Percentiles rank a stretch among this genome's conserved stretches.
These are phyloP conservation scores for Calvadosia cruxmelitensis DNA, from an alignment of 30 jellyfish, hydroid and myxozoan species.

Conservation along the genomic window DNA sequence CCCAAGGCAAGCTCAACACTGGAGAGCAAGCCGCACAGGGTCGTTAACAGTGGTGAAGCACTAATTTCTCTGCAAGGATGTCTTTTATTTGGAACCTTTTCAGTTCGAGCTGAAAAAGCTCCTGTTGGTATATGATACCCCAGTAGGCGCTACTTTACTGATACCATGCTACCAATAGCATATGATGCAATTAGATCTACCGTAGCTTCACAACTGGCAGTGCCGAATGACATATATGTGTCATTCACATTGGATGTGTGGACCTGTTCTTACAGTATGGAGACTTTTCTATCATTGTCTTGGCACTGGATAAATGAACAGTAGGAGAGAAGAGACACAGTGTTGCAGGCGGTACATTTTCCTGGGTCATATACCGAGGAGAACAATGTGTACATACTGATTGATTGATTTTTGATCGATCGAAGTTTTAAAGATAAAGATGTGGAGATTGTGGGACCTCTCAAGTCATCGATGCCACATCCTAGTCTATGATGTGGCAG, in stretches of 20 bases:
- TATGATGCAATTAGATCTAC: too few relatives aligned
- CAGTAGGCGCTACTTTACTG: not conserved
- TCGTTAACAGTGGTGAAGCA: too few relatives aligned
- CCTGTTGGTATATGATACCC: not conserved
- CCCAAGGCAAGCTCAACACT: too few relatives aligned
- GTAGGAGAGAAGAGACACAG: not conserved
- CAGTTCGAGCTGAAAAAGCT: too few relatives aligned
- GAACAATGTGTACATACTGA: not conserved
- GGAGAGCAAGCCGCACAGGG: too few relatives aligned
- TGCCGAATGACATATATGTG: too few relatives aligned
- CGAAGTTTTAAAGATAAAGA: too few relatives aligned
- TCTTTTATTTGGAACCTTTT: too few relatives aligned
- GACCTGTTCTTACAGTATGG: not conserved
- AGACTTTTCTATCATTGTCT: not conserved
- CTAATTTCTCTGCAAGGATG: too few relatives aligned
- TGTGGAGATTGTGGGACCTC: not conserved
- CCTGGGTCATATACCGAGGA: not conserved
- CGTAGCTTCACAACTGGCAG: too few relatives aligned
- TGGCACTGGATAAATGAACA: not conserved
- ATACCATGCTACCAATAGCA: not conserved
- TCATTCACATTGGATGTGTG: not conserved
- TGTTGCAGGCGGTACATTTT: not conserved
- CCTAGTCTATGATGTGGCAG: not conserved
- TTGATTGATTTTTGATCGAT: too few relatives aligned
- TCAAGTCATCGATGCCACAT: not conserved